phyloP scores from a whole-genome alignment of 2,113 vertebrate species.

The Diadophis punctatus region DNA sequence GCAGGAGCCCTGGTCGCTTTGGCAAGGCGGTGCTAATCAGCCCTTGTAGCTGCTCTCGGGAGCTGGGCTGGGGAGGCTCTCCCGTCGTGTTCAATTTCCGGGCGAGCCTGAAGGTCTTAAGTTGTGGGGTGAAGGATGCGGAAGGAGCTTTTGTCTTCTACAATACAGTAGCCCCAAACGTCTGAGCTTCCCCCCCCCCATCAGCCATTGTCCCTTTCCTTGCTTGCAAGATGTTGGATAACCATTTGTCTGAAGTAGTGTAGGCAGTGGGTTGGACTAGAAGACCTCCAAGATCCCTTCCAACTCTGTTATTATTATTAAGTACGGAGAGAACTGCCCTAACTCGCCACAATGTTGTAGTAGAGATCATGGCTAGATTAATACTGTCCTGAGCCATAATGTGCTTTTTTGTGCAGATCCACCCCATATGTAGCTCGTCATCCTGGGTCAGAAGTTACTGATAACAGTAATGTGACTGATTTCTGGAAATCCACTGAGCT shows the following conservation, averaged over 20 bases:
- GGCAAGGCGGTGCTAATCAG: background rate
- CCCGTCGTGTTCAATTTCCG: background rate
- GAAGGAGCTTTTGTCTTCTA: background rate
- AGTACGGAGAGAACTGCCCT: background rate
- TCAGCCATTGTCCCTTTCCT: background rate
- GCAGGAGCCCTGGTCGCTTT: background rate
- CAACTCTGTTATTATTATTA: too few species aligned
- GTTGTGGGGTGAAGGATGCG: background rate
- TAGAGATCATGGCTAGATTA: background rate
- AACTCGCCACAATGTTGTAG: background rate
- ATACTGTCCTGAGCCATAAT: background rate
- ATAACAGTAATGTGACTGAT: background rate
- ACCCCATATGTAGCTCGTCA: background rate
- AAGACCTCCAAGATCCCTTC: too few species aligned
- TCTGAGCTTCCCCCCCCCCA: fast-evolving
- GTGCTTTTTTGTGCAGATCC: background rate
- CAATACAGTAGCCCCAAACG: background rate
- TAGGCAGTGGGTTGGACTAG: too few species aligned
- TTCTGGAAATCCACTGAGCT: background rate
- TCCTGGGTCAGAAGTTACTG: background rate
- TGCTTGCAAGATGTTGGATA: too few species aligned
- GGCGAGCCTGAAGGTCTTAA: background rate
- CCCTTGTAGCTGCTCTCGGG: background rate
- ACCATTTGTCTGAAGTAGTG: too few species aligned
- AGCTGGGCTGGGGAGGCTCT: background rate